phyloP scores from a whole-genome alignment of 2,797 vertebrate genomes.

The Spheniscus humboldti region DNA sequence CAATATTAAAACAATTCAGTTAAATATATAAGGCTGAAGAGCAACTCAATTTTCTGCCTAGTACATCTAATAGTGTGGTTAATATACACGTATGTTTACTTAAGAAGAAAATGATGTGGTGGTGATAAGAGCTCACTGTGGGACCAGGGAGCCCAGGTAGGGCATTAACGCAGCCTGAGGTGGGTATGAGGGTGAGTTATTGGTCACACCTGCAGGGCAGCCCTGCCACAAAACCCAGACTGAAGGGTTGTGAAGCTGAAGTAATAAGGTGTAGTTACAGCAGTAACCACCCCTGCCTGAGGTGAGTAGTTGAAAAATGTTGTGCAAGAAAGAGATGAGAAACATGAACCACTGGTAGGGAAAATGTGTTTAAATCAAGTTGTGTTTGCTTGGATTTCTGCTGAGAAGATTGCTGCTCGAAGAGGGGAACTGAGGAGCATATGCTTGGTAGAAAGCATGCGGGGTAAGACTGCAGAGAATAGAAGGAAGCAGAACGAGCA shows the following conservation, averaged over 20 bases:
- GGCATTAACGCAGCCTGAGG: neutral
- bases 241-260: neutral
- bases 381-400: neutral
- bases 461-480: neutral
- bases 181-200: neutral
- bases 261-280: neutral
- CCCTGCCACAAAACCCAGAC: neutral
- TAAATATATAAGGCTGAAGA: neutral
- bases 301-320: neutral
- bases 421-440: neutral
- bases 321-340: neutral
- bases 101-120: neutral
- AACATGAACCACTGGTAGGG: neutral
- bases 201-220: neutral
- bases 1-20: neutral
- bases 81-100: neutral
- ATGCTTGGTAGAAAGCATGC: neutral
- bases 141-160: neutral
- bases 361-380: neutral
- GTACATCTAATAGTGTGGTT: neutral
- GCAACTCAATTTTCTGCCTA: neutral
- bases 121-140: neutral
- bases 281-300: fast-evolving
- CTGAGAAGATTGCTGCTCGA: neutral
- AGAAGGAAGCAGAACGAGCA: neutral